These are phyloP conservation scores for Sebastolobus altivelis DNA, from an alignment of 2,797 vertebrate species.

Conservation along the genomic window DNA sequence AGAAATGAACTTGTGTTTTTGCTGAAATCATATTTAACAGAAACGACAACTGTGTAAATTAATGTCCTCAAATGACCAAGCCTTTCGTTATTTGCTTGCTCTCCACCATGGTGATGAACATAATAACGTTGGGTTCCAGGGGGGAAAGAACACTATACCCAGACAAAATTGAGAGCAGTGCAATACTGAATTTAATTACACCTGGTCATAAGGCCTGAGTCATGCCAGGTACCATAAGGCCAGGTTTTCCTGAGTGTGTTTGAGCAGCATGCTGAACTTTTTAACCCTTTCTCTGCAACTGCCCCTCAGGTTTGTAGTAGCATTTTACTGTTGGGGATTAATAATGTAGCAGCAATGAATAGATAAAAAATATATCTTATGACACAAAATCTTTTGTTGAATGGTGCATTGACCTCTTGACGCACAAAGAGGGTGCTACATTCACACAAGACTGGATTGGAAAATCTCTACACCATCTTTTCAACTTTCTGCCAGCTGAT, in stretches of 20 bases:
- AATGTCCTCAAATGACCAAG: not conserved
- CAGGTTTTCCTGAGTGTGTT: not conserved
- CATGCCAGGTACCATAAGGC: not conserved
- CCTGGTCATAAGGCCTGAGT: not conserved
- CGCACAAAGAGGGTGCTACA: constrained; percentile 67
- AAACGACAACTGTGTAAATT: not conserved
- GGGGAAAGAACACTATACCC: not conserved
- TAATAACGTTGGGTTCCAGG: not conserved
- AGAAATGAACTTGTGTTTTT: not conserved
- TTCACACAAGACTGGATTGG: not conserved
- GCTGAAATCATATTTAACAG: not conserved
- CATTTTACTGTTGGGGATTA: not conserved
- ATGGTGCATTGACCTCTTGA: constrained; percentile 28
- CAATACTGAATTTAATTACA: constrained; percentile 5
- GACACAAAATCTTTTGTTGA: not conserved
- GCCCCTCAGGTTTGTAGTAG: not conserved
- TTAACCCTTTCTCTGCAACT: not conserved
- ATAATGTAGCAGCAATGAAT: not conserved
- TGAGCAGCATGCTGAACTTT: not conserved
- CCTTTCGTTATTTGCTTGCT: not conserved
- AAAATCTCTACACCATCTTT: not conserved
- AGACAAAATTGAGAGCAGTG: not conserved
- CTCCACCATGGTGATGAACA: not conserved
- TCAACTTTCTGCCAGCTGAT: constrained; percentile 48
- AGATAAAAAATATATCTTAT: not conserved